Percentiles rank a stretch among this genome's conserved stretches.
Conservation (phyloP, 2,113 vertebrate species). For the Zonotrichia leucophrys region DNA sequence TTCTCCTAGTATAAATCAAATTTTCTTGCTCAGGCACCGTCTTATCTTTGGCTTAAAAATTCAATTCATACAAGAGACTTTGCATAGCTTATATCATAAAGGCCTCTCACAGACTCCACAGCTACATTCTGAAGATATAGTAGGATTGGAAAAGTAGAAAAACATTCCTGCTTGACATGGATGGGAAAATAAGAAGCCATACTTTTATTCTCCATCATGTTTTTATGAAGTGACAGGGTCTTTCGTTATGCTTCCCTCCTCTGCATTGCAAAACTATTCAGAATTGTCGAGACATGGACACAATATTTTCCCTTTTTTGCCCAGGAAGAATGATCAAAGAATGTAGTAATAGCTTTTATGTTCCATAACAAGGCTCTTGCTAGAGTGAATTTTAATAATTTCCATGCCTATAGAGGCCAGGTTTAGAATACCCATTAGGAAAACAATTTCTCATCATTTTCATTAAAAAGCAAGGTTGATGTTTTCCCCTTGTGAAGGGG, state of each 20-base stretch:
- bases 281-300: not conserved
- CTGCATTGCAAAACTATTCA: not conserved
- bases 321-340: not conserved
- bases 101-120: not conserved
- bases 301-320: not conserved
- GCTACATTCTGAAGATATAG: not conserved
- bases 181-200: not conserved
- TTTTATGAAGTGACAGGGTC: not conserved
- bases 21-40: not conserved
- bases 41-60: not conserved
- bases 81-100: not conserved
- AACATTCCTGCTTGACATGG: not conserved
- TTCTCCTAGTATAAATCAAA: not conserved
- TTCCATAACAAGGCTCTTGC: not conserved
- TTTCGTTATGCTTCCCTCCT: not conserved
- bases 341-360: not conserved
- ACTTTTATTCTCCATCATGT: not conserved
- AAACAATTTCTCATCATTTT: not conserved
- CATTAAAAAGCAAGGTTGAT: not conserved
- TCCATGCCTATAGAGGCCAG: not conserved
- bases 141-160: not conserved
- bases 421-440: not conserved
- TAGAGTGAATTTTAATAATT: not conserved
- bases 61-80: not conserved
- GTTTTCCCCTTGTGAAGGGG: not conserved